A percentile compares a stretch with the other conserved stretches of the same genome.
phyloP scores from a whole-genome alignment of 2,888 invertebrate genomes.

The Diabrotica balteata region DNA sequence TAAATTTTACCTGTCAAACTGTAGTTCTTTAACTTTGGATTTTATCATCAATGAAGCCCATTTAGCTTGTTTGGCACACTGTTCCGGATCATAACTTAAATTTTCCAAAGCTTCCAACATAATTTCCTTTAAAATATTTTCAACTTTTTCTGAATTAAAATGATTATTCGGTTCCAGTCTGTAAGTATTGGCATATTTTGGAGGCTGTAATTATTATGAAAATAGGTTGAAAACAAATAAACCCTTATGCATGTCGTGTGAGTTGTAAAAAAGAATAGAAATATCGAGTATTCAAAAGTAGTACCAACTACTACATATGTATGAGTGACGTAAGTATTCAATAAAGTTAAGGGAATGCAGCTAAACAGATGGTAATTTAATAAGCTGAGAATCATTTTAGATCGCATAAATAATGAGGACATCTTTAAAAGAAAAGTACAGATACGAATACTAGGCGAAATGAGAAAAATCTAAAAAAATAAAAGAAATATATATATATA shows the following conservation, averaged over 20 bases:
- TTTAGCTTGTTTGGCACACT: slow-evolving; percentile 66
- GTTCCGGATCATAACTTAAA: slow-evolving; percentile 67
- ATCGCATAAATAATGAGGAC: too few relatives aligned
- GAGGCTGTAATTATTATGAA: slow-evolving; percentile 46
- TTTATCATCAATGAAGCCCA: slow-evolving; percentile 68
- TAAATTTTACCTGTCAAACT: slow-evolving; percentile 70
- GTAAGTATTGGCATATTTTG: slow-evolving; percentile 70
- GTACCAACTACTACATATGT: too few relatives aligned
- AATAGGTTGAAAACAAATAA: not conserved
- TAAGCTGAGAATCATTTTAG: too few relatives aligned
- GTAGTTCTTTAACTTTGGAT: slow-evolving; percentile 68
- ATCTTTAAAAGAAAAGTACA: too few relatives aligned
- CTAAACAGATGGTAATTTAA: too few relatives aligned
- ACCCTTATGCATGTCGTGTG: not conserved
- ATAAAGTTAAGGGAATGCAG: too few relatives aligned
- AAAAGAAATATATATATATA: too few relatives aligned
- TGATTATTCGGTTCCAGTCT: slow-evolving; percentile 69
- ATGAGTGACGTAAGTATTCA: too few relatives aligned
- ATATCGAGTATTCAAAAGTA: too few relatives aligned
- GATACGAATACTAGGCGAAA: too few relatives aligned
- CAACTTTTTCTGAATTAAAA: slow-evolving; percentile 69
- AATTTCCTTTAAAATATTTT: slow-evolving; percentile 66
- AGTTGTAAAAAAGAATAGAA: not conserved
- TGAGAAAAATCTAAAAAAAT: too few relatives aligned
- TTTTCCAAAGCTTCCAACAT: slow-evolving; percentile 67